Evolutionary conservation across 2,888 invertebrate genomes (phyloP).

Genomic region (Coleophora flavipennella): DNA sequence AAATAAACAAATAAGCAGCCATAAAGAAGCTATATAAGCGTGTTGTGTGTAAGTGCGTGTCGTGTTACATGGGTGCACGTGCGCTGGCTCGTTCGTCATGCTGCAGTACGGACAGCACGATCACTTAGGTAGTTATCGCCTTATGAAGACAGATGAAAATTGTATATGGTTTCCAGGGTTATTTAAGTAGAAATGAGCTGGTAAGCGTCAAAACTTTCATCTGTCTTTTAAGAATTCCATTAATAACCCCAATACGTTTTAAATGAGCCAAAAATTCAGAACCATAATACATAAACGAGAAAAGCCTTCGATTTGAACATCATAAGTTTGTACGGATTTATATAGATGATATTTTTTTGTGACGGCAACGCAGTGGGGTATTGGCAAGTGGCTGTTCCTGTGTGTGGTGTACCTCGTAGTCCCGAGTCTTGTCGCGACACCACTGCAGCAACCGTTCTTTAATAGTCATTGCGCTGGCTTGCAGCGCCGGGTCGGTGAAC

Average conservation of each 20-base stretch:
- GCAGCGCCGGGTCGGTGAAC: slow-evolving; percentile 92
- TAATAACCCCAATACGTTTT: slow-evolving; percentile 30
- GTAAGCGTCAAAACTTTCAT: slow-evolving; percentile 23
- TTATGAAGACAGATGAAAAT: slow-evolving; percentile 25
- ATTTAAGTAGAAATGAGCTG: too few relatives aligned
- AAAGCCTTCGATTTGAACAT: too few relatives aligned
- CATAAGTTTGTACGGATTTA: too few relatives aligned
- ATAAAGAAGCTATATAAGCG: slow-evolving; percentile 43
- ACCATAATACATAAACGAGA: too few relatives aligned
- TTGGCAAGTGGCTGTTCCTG: too few relatives aligned
- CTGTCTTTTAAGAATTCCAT: slow-evolving; percentile 19
- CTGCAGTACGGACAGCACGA: slow-evolving; percentile 30
- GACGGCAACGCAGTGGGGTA: too few relatives aligned
- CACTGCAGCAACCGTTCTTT: slow-evolving; percentile 97
- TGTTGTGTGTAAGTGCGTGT: slow-evolving; percentile 30
- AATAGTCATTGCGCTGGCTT: slow-evolving; percentile 93
- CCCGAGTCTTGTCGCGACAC: slow-evolving; percentile 97
- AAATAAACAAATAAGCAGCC: slow-evolving; percentile 35
- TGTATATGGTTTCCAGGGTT: slow-evolving; percentile 10
- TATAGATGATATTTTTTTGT: too few relatives aligned
- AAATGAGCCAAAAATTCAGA: not conserved
- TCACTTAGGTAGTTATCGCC: slow-evolving; percentile 26
- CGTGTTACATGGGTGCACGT: slow-evolving; percentile 33
- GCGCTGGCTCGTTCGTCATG: slow-evolving; percentile 31
- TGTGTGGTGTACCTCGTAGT: slow-evolving; percentile 87